phyloP scores from a whole-genome alignment of 2,797 vertebrate species.

The Babyrousa celebensis region DNA sequence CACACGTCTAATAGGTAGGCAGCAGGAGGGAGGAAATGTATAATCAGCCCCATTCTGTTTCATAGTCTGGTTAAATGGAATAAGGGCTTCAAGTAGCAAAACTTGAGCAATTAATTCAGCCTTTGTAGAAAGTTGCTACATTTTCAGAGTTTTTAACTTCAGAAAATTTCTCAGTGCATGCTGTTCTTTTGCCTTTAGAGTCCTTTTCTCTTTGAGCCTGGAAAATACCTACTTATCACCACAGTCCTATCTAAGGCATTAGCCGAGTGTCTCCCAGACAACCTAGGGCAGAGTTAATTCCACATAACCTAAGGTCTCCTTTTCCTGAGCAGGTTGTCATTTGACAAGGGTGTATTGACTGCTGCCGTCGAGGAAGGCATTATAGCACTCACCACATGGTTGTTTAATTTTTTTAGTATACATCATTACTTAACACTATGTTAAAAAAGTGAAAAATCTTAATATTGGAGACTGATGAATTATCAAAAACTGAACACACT shows the following conservation, averaged over 20 bases:
- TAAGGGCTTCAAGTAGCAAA: not conserved
- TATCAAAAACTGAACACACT: not conserved
- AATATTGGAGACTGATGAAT: not conserved
- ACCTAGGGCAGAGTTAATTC: not conserved
- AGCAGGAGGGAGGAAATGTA: conserved; percentile 1
- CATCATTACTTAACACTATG: not conserved
- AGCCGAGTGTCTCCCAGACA: no score
- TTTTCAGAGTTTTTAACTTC: not conserved
- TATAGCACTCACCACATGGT: not conserved
- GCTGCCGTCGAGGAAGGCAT: not conserved
- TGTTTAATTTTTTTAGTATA: not conserved
- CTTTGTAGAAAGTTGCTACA: not conserved
- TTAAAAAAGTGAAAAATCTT: not conserved
- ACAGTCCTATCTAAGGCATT: not conserved
- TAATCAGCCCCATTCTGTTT: conserved; percentile 48
- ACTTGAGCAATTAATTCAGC: conserved; percentile 11
- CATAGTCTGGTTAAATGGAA: not conserved
- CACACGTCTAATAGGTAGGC: conserved; percentile 18
- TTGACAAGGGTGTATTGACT: not conserved
- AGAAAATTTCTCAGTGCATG: not conserved
- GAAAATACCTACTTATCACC: not conserved
- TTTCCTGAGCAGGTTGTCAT: not conserved
- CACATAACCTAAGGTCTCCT: no score
- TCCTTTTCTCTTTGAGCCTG: not conserved
- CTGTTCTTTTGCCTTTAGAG: not conserved